Conservation (phyloP, 2,797 vertebrate species). For the Gila robusta region DNA sequence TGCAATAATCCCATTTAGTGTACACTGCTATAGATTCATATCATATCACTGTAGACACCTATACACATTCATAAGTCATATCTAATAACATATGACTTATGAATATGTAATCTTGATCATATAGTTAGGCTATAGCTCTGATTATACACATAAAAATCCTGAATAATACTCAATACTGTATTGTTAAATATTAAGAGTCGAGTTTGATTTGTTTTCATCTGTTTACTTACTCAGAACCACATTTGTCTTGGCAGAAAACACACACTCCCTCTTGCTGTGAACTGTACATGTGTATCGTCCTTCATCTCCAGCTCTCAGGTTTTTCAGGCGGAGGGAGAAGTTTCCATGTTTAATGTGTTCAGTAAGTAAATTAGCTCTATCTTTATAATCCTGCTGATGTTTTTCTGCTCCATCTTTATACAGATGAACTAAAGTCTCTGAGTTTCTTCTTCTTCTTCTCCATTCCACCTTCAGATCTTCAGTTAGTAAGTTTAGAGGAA, state of each 20-base stretch:
- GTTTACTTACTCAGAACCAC: neutral
- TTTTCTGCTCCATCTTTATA: neutral
- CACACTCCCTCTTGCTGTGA: neutral
- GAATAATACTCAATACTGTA: neutral
- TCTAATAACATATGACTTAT: too few relatives aligned
- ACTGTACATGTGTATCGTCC: neutral
- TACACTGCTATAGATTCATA: too few relatives aligned
- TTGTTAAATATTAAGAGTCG: neutral
- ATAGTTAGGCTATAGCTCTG: too few relatives aligned
- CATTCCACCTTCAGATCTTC: neutral
- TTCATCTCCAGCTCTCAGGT: too few relatives aligned
- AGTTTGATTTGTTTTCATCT: neutral
- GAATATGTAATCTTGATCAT: too few relatives aligned
- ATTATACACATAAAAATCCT: too few relatives aligned
- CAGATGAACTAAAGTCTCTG: neutral
- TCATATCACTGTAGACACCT: too few relatives aligned
- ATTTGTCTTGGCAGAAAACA: neutral
- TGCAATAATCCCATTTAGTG: too few relatives aligned
- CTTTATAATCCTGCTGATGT: neutral
- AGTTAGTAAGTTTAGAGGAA: neutral
- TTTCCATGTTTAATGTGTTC: neutral
- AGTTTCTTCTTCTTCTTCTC: neutral
- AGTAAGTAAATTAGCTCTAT: neutral
- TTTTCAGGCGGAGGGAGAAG: accelerated
- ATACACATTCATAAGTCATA: too few relatives aligned